Conservation (phyloP, 2,888 invertebrate genomes). For the Elgonia sp. region DNA sequence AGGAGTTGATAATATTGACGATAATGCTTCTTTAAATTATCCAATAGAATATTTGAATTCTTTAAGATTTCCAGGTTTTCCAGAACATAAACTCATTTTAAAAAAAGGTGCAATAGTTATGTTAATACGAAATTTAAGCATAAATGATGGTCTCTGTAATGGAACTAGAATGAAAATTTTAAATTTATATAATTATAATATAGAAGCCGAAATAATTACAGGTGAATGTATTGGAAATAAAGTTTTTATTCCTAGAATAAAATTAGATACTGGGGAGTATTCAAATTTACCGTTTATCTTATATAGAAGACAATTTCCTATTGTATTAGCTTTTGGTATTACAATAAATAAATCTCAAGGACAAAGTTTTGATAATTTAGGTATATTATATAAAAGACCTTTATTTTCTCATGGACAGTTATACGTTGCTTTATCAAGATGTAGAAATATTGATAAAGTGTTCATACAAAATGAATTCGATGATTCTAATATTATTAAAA, state of each 20-base stretch:
- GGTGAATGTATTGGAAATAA: conserved; percentile 5
- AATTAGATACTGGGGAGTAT: background rate
- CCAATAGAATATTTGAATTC: conserved; percentile 39
- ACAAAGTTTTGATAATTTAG: too few relatives aligned
- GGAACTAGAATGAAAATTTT: conserved; percentile 36
- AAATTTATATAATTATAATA: conserved; percentile 29
- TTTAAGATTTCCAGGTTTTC: conserved; percentile 22
- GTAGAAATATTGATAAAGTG: too few relatives aligned
- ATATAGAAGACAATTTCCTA: conserved; percentile 6
- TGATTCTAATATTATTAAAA: too few relatives aligned
- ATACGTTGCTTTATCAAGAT: too few relatives aligned
- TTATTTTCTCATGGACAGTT: too few relatives aligned
- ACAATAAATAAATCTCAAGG: too few relatives aligned
- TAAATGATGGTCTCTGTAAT: conserved; percentile 27
- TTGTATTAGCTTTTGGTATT: too few relatives aligned
- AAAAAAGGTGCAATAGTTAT: conserved; percentile 21
- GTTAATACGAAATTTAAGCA: conserved; percentile 35
- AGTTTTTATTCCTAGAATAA: conserved; percentile 36
- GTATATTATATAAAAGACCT: too few relatives aligned
- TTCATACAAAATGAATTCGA: too few relatives aligned
- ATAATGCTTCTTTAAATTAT: conserved; percentile 26
- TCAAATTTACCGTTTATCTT: conserved; percentile 28
- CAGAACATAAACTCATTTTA: conserved; percentile 33
- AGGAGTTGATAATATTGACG: background rate
- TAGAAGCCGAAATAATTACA: conserved; percentile 32